phyloP scores from a whole-genome alignment of 2,797 vertebrate species.

The Sebastes hubbsi region DNA sequence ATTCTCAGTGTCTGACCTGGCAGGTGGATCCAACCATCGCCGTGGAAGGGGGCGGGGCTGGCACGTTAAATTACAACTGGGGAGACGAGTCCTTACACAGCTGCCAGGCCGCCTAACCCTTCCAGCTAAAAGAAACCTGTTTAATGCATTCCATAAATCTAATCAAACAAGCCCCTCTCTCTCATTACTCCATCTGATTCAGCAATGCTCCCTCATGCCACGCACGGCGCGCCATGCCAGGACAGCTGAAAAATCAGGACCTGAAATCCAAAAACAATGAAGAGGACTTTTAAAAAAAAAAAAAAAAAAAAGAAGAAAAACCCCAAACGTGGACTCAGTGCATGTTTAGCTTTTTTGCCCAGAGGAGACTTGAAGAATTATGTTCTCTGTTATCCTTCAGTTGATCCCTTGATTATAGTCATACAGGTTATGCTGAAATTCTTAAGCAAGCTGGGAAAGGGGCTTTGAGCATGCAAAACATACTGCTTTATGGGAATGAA shows the following conservation, averaged over 20 bases:
- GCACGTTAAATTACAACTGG: conserved; percentile 53
- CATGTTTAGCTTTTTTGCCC: conserved; percentile 60
- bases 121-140: conserved; percentile 73
- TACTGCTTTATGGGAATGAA: conserved; percentile 70
- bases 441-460: conserved; percentile 73
- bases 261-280: conserved; percentile 56
- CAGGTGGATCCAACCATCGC: conserved; percentile 72
- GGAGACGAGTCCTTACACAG: conserved; percentile 58
- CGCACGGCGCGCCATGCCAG: conserved; percentile 53
- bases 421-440: conserved; percentile 72
- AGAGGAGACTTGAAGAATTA: conserved; percentile 66
- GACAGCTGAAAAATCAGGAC: conserved; percentile 66
- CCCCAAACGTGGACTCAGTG: conserved; percentile 34
- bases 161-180: conserved; percentile 77
- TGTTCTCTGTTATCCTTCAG: conserved; percentile 67
- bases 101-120: conserved; percentile 67
- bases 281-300: conserved; percentile 34
- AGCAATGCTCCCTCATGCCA: conserved; percentile 64
- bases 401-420: conserved; percentile 77
- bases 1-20: conserved; percentile 48
- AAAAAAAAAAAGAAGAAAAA: not conserved
- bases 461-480: conserved; percentile 69
- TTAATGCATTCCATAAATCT: conserved; percentile 83
- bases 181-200: conserved; percentile 71
- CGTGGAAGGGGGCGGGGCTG: conserved; percentile 40